phyloP scores from a whole-genome alignment of 2,113 vertebrate species.

The Nansenia antarctica region DNA sequence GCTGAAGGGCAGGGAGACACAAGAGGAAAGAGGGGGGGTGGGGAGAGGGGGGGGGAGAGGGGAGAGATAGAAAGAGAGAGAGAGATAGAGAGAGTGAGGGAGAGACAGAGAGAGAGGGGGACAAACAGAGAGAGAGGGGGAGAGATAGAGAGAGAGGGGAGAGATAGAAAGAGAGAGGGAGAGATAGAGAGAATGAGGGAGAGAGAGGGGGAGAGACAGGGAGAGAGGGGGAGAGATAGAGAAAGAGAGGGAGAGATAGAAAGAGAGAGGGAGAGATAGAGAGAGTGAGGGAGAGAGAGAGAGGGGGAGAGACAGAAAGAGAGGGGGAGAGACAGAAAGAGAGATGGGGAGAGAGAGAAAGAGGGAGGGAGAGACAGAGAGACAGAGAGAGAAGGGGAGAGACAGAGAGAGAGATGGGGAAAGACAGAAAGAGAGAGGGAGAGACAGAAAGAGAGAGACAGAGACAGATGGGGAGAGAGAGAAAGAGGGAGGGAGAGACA shows the following conservation, averaged over 20 bases:
- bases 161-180: no score
- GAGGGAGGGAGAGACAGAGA: neutral
- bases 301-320: neutral
- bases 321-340: neutral
- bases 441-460: neutral
- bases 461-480: neutral
- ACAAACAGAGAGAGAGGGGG: neutral
- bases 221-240: neutral
- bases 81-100: neutral
- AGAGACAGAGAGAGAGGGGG: neutral
- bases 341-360: neutral
- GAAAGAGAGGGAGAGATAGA: neutral
- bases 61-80: neutral
- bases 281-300: neutral
- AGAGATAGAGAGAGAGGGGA: neutral
- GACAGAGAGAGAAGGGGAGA: neutral
- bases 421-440: neutral
- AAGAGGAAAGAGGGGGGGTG: neutral
- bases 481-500: neutral
- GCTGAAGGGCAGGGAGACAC: neutral
- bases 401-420: neutral
- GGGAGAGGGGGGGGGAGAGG: neutral
- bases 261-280: neutral
- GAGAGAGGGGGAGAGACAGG: neutral
- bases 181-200: neutral